Evolutionary conservation across 2,888 invertebrate genomes (phyloP).

Genomic region (Amblyteles armatorius): DNA sequence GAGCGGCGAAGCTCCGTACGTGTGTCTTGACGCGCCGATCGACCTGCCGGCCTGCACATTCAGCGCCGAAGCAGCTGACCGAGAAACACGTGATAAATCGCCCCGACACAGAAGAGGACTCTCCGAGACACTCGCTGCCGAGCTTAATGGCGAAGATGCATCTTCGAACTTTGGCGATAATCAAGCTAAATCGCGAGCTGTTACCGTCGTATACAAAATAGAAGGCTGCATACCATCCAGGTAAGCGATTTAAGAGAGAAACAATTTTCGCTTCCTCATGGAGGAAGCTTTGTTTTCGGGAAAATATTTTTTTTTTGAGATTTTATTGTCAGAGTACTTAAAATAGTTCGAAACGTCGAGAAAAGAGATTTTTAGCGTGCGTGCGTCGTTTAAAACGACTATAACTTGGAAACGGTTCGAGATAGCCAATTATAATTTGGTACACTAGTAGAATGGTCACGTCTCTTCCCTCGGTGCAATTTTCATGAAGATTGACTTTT

Average conservation of each 20-base stretch:
- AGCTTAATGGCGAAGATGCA: neutral
- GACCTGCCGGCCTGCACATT: constrained; percentile 72
- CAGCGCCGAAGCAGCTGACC: neutral
- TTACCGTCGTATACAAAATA: constrained; percentile 66
- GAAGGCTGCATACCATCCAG: constrained; percentile 73
- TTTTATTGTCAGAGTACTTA: too few species aligned
- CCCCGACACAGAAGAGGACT: constrained; percentile 22
- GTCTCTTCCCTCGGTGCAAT: too few species aligned
- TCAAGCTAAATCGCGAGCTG: constrained; percentile 14
- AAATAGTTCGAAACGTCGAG: too few species aligned
- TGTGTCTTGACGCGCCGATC: constrained; percentile 72
- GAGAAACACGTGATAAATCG: neutral
- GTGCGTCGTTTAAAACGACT: too few species aligned
- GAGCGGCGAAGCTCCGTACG: constrained; percentile 47
- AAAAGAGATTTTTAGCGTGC: too few species aligned
- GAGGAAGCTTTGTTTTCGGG: too few species aligned
- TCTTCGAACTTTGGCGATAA: neutral
- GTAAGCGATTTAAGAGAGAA: constrained; percentile 52
- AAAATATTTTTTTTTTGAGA: too few species aligned
- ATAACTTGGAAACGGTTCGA: too few species aligned
- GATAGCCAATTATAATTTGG: too few species aligned
- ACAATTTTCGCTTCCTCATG: too few species aligned
- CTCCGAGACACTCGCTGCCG: neutral
- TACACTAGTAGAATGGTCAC: too few species aligned
- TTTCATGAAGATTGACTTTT: too few species aligned